Evolutionary conservation across 2,113 vertebrate genomes (phyloP).

Genomic region (Salvelinus fontinalis): DNA sequence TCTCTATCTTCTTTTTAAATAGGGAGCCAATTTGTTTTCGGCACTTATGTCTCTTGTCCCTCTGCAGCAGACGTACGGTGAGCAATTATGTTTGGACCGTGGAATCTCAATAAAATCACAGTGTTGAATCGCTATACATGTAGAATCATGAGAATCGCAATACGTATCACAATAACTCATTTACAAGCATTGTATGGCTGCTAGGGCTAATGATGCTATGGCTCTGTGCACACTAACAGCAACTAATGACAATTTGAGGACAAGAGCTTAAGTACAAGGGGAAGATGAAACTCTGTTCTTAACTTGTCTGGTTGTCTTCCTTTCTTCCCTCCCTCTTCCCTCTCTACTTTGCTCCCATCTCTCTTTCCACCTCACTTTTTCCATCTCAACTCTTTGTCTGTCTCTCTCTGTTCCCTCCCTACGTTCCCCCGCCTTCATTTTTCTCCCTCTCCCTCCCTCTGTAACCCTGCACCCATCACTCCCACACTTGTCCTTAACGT

Average conservation of each 20-base stretch:
- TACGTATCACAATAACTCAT: neutral
- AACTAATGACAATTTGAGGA: neutral
- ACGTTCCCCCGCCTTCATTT: neutral
- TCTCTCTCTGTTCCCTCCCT: neutral
- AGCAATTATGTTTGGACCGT: too few species aligned
- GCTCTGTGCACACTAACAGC: neutral
- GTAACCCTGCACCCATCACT: conserved; percentile 6
- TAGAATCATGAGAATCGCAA: too few species aligned
- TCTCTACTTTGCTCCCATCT: neutral
- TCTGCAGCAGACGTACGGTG: too few species aligned
- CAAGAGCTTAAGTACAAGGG: too few species aligned
- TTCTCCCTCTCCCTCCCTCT: neutral
- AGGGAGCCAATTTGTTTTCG: too few species aligned
- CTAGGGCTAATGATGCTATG: neutral
- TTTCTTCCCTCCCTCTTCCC: neutral
- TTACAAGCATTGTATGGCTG: neutral
- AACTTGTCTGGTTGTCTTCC: neutral
- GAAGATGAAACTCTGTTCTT: neutral
- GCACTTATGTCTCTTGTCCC: too few species aligned
- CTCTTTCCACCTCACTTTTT: neutral
- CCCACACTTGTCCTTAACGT: neutral
- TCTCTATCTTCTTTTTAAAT: too few species aligned
- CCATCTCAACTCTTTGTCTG: neutral
- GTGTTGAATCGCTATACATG: too few species aligned
- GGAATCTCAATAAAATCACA: too few species aligned